Conservation (phyloP, 2,113 vertebrate species). For the Hyla sarda region DNA sequence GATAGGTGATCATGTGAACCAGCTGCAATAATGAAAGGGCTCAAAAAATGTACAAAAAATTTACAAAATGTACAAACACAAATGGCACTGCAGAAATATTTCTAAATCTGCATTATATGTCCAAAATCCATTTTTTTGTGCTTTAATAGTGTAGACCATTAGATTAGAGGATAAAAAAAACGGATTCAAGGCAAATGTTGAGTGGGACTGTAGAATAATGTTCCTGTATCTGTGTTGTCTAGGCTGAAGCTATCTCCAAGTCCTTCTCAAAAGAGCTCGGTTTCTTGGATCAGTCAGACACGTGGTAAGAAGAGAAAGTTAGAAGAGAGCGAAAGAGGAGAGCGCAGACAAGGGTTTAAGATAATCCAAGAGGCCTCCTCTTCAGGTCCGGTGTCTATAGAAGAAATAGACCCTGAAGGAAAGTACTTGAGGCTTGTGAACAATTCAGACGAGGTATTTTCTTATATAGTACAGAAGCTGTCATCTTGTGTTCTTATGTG, state of each 20-base stretch:
- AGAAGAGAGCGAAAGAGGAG: slow-evolving; percentile 65
- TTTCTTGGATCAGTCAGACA: slow-evolving; percentile 64
- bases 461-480: not conserved
- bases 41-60: too few species aligned
- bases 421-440: slow-evolving; percentile 81
- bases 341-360: slow-evolving; percentile 63
- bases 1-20: too few species aligned
- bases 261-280: slow-evolving; percentile 60
- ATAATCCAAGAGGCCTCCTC: slow-evolving; percentile 70
- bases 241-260: slow-evolving; percentile 80
- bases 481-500: not conserved
- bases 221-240: not conserved
- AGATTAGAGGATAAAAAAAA: too few species aligned
- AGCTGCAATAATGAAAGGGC: too few species aligned
- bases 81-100: too few species aligned
- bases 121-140: too few species aligned
- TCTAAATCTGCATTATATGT: too few species aligned
- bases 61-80: too few species aligned
- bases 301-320: slow-evolving; percentile 79
- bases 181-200: too few species aligned
- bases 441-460: slow-evolving; percentile 72
- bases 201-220: too few species aligned
- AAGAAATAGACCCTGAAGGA: slow-evolving; percentile 79
- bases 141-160: too few species aligned
- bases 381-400: slow-evolving; percentile 73